A percentile compares a stretch with the other conserved stretches of the same genome.
Evolutionary conservation across 2,888 invertebrate species (phyloP).

Genomic region (Loripinus fragilis): DNA sequence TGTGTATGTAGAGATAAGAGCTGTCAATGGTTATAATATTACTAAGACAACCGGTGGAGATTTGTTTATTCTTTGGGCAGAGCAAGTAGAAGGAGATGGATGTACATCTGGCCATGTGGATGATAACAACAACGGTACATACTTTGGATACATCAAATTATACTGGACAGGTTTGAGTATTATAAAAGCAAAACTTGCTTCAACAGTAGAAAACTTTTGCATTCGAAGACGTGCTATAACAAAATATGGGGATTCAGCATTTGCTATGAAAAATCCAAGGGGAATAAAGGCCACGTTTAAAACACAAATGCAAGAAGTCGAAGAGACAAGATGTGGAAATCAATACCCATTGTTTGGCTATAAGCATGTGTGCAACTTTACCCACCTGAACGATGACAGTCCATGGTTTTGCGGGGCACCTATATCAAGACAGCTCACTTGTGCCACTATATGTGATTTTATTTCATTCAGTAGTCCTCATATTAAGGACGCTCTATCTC

Average conservation of each 20-base stretch:
- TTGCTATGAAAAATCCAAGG: slow-evolving; percentile 30
- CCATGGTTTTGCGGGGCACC: slow-evolving; percentile 52
- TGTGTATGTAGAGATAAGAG: no score
- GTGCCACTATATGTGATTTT: slow-evolving; percentile 37
- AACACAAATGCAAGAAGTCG: slow-evolving; percentile 32
- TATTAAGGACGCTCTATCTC: not conserved
- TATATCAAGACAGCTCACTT: slow-evolving; percentile 7
- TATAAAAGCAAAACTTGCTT: slow-evolving; percentile 23
- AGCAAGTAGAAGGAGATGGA: slow-evolving; percentile 29
- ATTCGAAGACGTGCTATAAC: slow-evolving; percentile 29
- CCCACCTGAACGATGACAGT: slow-evolving; percentile 28
- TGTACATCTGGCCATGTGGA: no score
- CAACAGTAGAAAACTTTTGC: slow-evolving; percentile 47
- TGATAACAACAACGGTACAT: slow-evolving; percentile 38
- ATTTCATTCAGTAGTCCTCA: slow-evolving; percentile 16
- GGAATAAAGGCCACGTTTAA: slow-evolving; percentile 34
- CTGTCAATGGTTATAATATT: not conserved
- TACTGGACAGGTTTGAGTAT: slow-evolving; percentile 36
- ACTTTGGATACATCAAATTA: slow-evolving; percentile 34
- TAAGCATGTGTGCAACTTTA: slow-evolving; percentile 41
- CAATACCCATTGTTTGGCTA: slow-evolving; percentile 29
- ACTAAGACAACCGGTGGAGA: slow-evolving; percentile 37
- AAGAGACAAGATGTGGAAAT: no score
- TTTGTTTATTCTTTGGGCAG: no score
- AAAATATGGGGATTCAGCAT: slow-evolving; percentile 48